Percentiles rank a stretch among this genome's conserved stretches.
These are phyloP conservation scores for Proisotoma minuta DNA, from an alignment of 2,888 invertebrate genomes.

Conservation along the genomic window DNA sequence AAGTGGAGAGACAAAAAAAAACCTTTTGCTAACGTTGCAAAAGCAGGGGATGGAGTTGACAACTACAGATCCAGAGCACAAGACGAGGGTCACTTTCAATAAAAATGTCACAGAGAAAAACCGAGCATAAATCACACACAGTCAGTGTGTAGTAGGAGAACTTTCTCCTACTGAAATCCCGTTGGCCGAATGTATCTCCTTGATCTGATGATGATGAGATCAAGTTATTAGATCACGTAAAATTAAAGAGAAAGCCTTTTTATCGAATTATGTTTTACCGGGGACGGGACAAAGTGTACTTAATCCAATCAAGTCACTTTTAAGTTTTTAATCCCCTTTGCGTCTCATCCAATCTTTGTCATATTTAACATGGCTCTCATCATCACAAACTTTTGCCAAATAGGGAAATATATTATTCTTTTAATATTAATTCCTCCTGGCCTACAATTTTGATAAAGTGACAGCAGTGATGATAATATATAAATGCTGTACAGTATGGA, in stretches of 20 bases:
- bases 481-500: neutral
- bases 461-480: too few species aligned
- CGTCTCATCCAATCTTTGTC: conserved; percentile 22
- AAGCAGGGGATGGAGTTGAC: neutral
- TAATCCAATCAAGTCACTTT: conserved; percentile 23
- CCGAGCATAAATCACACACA: neutral
- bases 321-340: conserved; percentile 30
- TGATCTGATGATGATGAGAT: neutral
- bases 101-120: neutral
- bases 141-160: too few species aligned
- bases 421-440: neutral
- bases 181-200: neutral
- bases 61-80: neutral
- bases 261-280: neutral
- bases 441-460: too few species aligned
- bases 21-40: conserved; percentile 8
- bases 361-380: neutral
- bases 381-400: neutral
- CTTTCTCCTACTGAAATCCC: too few species aligned
- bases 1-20: neutral
- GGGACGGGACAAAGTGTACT: neutral
- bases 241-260: neutral
- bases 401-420: neutral
- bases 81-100: conserved; percentile 9
- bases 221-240: too few species aligned